These are phyloP conservation scores for Salarias fasciatus DNA, from an alignment of 2,797 vertebrate genomes.

Conservation along the genomic window DNA sequence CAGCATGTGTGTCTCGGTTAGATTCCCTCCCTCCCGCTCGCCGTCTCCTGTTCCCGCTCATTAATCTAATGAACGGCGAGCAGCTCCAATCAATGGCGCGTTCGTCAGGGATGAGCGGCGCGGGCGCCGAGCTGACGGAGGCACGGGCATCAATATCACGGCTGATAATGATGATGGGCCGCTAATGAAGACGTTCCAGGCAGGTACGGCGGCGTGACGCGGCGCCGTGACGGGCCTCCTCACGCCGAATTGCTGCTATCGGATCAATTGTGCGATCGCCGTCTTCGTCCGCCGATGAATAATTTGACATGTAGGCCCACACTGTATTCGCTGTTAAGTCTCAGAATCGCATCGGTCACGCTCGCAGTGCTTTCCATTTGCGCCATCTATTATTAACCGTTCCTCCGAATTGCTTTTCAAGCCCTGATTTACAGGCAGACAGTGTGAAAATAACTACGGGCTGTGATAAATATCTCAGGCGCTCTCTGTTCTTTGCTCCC, in stretches of 20 bases:
- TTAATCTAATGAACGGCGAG: conserved; percentile 68
- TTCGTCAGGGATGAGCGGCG: conserved; percentile 54
- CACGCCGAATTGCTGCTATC: conserved; percentile 28
- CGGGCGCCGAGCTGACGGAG: conserved; percentile 60
- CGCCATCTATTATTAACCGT: conserved; percentile 54
- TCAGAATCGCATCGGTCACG: conserved; percentile 55
- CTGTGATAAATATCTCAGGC: conserved; percentile 36
- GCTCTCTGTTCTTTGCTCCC: conserved; percentile 22
- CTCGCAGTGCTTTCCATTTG: conserved; percentile 52
- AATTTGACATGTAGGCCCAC: conserved; percentile 48
- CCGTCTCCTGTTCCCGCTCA: conserved; percentile 56
- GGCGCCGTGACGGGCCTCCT: conserved; percentile 31
- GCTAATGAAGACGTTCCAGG: conserved; percentile 58
- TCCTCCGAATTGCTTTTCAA: conserved; percentile 56
- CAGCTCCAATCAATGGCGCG: conserved; percentile 64
- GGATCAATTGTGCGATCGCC: conserved; percentile 26
- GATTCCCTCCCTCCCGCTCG: conserved; percentile 7
- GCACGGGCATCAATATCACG: conserved; percentile 49
- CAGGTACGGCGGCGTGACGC: conserved; percentile 19
- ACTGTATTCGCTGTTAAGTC: conserved; percentile 37
- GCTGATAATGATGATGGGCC: conserved; percentile 60
- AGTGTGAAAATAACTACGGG: conserved; percentile 57
- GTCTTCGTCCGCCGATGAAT: conserved; percentile 43
- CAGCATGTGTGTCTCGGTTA: conserved; percentile 34
- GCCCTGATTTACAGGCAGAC: conserved; percentile 52